phyloP scores from a whole-genome alignment of 2,113 vertebrate species.

The Nanger granti region DNA sequence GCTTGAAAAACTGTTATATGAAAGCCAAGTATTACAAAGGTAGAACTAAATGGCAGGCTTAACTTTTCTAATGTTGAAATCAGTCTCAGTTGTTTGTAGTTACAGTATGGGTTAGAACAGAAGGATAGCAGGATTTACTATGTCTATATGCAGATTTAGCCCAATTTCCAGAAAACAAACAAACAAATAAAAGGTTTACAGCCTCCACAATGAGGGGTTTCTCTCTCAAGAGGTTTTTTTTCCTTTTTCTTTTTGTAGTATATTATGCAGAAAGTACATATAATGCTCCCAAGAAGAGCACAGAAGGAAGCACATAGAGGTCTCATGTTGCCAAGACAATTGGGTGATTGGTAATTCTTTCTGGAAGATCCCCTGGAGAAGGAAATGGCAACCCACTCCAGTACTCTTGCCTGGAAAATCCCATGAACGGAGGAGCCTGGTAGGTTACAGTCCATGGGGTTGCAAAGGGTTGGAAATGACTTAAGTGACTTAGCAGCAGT shows the following conservation, averaged over 20 bases:
- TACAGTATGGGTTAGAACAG: background rate
- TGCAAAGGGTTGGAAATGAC: background rate
- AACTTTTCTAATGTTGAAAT: background rate
- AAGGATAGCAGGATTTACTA: background rate
- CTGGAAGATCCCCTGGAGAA: background rate
- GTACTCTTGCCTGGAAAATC: background rate
- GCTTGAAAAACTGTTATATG: constrained; percentile 1
- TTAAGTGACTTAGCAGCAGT: background rate
- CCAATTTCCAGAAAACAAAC: background rate
- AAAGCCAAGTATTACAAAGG: constrained; percentile 27
- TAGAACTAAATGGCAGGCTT: background rate
- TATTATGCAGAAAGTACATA: background rate
- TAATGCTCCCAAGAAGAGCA: background rate
- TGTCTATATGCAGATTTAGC: background rate
- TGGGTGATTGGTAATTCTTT: background rate
- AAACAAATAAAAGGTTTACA: background rate
- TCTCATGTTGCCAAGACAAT: background rate
- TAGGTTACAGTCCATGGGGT: background rate
- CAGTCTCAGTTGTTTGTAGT: background rate
- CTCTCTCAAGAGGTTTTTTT: background rate
- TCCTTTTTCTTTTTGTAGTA: background rate
- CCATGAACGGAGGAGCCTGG: background rate
- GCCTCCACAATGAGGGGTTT: background rate
- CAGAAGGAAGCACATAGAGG: background rate
- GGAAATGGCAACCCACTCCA: background rate